Base-by-base conservation (phyloP, 2,888 invertebrate genomes). In the Pyralis farinalis region DNA sequence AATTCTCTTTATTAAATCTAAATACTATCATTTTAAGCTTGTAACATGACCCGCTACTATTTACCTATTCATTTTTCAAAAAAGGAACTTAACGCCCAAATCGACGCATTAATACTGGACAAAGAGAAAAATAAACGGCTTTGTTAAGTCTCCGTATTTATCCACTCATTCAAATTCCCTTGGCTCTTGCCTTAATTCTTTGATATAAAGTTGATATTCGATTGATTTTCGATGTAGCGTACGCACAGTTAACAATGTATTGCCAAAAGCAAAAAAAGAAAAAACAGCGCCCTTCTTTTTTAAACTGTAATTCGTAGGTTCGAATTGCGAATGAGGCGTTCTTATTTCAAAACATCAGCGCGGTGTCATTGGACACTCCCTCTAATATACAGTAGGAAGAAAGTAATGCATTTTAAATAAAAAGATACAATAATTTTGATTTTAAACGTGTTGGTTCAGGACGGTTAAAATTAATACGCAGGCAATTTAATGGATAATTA, bases 21-120 rank as follows among this genome's bases (percentile, higher is more conserved):
- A 70, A 63, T 61, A 66, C 70, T 66, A 71, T 71, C 62, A 75
- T 75, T 72, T 53, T 64, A 63, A 70, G 71, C 75, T 77, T 77
- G 87, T 71, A 87, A 87, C 62, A 59, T 50, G 87, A 87, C 60
- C 62, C 80, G 65, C 54, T 70, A 79, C 77, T 87, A 86, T 88
- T 88, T 87, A 86, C 84, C 86, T 87, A 86, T 88, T 86, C 87
- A 87, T 87, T 87, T 85, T 72, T 71, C 73, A 73, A 83, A 86
- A 83, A 84, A 77, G 78, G 82, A 86, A 85, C 80, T 84, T 80
- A 82, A 87, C 87, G 85, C 87, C 87, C 86, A 87, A 85, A 87
- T 87, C 85, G 85, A 75, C 76, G 76, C 78, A 67, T 77, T 85
- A 85, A 86, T 82, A 77, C 67, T 58, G 63, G 49, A 87, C 87